Conservation (phyloP, 2,113 vertebrate species). For the Misgurnus anguillicaudatus region DNA sequence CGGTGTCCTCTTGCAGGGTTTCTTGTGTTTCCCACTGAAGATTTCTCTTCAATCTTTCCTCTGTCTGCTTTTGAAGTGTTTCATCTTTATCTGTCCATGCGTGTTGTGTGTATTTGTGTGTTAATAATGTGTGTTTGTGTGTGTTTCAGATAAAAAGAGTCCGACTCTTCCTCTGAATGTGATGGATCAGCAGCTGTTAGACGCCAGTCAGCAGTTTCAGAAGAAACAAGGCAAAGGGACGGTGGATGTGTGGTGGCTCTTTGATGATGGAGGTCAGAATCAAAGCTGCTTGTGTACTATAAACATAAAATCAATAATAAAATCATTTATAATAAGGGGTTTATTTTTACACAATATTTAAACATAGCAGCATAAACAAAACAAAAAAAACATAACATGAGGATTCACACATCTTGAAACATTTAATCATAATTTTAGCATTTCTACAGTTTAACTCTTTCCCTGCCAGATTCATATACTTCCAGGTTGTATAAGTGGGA, state of each 20-base stretch:
- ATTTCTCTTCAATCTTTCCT: constrained; percentile 6
- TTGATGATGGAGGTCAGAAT: constrained; percentile 98
- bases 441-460: too few species aligned
- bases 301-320: too few species aligned
- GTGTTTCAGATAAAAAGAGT: constrained; percentile 79
- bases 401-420: too few species aligned
- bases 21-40: constrained; percentile 43
- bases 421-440: too few species aligned
- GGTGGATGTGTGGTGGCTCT: constrained; percentile 98
- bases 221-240: constrained; percentile 96
- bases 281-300: too few species aligned
- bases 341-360: too few species aligned
- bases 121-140: neutral
- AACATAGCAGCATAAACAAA: too few species aligned
- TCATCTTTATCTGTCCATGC: neutral
- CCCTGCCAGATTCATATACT: too few species aligned
- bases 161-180: constrained; percentile 79
- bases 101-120: neutral
- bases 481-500: too few species aligned
- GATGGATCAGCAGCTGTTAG: constrained; percentile 89
- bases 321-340: too few species aligned
- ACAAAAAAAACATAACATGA: too few species aligned
- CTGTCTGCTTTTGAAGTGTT: constrained; percentile 12
- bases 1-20: constrained; percentile 20
- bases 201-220: constrained; percentile 92